These are phyloP conservation scores for Promerops cafer DNA, from an alignment of 2,113 vertebrate species.

Conservation along the genomic window DNA sequence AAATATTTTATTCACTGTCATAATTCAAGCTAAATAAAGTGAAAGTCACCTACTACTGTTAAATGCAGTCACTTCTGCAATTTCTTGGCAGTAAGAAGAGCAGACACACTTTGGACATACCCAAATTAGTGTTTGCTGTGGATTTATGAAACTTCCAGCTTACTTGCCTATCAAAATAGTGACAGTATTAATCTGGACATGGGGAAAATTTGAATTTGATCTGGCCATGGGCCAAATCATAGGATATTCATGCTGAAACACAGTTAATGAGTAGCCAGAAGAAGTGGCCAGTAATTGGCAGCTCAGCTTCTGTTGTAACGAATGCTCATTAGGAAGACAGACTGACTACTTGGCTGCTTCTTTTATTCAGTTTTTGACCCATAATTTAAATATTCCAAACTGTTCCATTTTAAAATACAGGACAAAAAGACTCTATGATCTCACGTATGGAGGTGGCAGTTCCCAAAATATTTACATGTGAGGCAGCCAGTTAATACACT, in stretches of 20 bases:
- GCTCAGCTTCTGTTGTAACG: background rate
- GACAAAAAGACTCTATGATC: background rate
- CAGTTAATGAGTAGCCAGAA: constrained; percentile 24
- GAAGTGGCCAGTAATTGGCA: constrained; percentile 21
- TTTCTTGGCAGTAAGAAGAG: background rate
- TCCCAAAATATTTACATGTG: background rate
- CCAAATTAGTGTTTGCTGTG: background rate
- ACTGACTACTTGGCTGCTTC: background rate
- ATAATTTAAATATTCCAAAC: background rate
- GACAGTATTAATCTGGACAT: background rate
- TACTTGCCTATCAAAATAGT: background rate
- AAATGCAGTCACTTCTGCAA: background rate
- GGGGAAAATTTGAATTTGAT: background rate
- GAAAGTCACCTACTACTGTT: background rate
- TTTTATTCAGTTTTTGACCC: background rate
- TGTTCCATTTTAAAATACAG: background rate
- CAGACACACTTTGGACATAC: constrained; percentile 9
- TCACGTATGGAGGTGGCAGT: background rate
- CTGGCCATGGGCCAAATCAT: background rate
- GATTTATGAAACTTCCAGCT: background rate
- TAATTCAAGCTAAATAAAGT: constrained; percentile 13
- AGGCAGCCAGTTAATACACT: background rate
- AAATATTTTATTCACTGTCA: constrained; percentile 12
- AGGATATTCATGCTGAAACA: background rate
- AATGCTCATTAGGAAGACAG: constrained; percentile 13